A percentile compares a stretch with the other conserved stretches of the same genome.
Evolutionary conservation across 2,888 invertebrate genomes (phyloP).

Genomic region (Ennomos fuscantarius): DNA sequence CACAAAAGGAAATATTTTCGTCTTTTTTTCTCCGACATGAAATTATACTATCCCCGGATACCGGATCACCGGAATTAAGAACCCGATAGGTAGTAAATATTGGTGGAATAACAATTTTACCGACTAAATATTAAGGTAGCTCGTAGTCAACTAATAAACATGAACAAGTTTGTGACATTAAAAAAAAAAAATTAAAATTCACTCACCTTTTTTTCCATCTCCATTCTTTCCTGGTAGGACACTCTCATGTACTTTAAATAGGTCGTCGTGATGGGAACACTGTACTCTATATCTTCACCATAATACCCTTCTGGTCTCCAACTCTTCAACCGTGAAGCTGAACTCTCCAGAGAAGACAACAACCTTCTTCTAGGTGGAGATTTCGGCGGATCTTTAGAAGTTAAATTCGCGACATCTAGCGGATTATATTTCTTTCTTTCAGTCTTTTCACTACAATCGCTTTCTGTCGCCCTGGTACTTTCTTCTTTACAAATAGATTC

Average conservation of each 20-base stretch:
- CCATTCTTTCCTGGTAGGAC: conserved; percentile 74
- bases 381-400: conserved; percentile 85
- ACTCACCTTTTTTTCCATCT: conserved; percentile 73
- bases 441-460: conserved; percentile 62
- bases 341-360: conserved; percentile 67
- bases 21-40: too few species aligned
- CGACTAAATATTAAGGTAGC: too few species aligned
- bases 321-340: conserved; percentile 83
- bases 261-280: conserved; percentile 95
- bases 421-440: conserved; percentile 85
- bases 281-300: conserved; percentile 89
- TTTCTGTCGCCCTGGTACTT: conserved; percentile 64
- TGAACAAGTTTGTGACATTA: too few species aligned
- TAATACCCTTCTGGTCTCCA: conserved; percentile 82
- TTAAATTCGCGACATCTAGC: conserved; percentile 87
- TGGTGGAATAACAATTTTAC: too few species aligned
- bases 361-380: conserved; percentile 81
- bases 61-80: too few species aligned
- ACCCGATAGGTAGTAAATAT: too few species aligned
- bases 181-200: too few species aligned
- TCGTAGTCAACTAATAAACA: too few species aligned
- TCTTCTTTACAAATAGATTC: conserved; percentile 49
- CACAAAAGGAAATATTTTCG: too few species aligned
- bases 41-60: too few species aligned
- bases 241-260: conserved; percentile 94